phyloP scores from a whole-genome alignment of 2,113 vertebrate genomes.

The Vidua chalybeata region DNA sequence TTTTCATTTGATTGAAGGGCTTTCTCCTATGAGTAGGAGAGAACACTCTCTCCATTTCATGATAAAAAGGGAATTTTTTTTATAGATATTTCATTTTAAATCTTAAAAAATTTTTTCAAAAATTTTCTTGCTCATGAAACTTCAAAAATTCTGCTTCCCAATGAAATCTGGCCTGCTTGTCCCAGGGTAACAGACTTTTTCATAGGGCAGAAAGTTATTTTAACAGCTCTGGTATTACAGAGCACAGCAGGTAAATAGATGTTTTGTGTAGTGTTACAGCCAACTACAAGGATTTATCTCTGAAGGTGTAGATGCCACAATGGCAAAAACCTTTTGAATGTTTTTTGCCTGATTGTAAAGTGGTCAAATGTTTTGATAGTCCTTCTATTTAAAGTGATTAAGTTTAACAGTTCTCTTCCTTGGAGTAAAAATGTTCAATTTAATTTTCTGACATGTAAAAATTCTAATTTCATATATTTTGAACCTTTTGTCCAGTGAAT shows the following conservation, averaged over 20 bases:
- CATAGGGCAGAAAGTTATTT: background rate
- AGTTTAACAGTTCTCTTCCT: background rate
- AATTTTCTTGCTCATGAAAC: background rate
- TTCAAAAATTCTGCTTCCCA: background rate
- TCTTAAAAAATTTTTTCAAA: background rate
- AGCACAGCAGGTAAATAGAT: background rate
- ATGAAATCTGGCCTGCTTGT: background rate
- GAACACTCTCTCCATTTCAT: background rate
- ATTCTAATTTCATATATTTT: background rate
- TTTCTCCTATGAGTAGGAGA: background rate
- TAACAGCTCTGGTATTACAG: background rate
- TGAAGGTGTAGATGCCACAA: background rate
- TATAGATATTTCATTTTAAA: background rate
- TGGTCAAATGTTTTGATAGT: background rate
- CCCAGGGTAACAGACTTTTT: background rate
- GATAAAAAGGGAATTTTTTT: background rate
- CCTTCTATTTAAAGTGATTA: background rate
- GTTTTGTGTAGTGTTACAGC: background rate
- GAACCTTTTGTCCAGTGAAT: background rate
- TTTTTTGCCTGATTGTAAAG: background rate
- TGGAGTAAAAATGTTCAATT: background rate
- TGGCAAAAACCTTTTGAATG: background rate
- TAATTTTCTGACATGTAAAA: background rate
- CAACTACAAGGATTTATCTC: background rate
- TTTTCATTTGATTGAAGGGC: background rate